Base-by-base conservation (phyloP, 2,888 invertebrate genomes). In the Ptychoptera contaminata region DNA sequence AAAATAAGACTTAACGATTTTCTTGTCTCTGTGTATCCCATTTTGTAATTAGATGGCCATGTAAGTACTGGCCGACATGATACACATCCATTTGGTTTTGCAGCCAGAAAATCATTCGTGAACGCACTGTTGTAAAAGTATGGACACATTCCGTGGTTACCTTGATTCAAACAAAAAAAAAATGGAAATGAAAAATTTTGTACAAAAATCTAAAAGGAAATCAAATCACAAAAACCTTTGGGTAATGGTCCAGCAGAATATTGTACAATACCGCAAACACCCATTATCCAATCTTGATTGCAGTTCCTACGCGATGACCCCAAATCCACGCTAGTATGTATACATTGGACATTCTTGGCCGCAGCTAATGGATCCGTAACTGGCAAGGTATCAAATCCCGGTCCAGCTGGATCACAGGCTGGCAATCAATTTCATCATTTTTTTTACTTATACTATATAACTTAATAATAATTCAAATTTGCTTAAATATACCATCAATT, bases 211-310 rank as follows among this genome's bases (percentile, higher is more conserved):
- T 23, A 7, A 23, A 23, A 23, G 4, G 1, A n/a, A n/a, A n/a
- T n/a, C n/a, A n/a, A n/a, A n/a, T n/a, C n/a, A n/a, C n/a, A n/a
- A n/a, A 52, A 53, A 2, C 54, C 55, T 6, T 45, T 35, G 5
- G 53, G 54, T 8, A 48, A 47, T 12, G 46, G 11, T 1, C 50
- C 41, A 5, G 53, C 51, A 4, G 50, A 54, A 7, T 48, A 16
- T 48, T 56, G 56, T 38, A 46, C 42, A 34, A 44, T 37, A 30
- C 56, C 56, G 47, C 56, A 56, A 16, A 51, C 45, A 7, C 56
- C 56, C 55, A 56, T 54, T 39, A 52, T 49, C 53, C 55, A 56
- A 49, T 56, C 51, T 43, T 55, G 55, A 46, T 56, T 53, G 23
- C 56, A 56, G 40, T 53, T 52, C 8, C 55, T 47, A 7, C 49